phyloP scores from a whole-genome alignment of 2,888 invertebrate genomes.

The Cosmorhoe ocellata region DNA sequence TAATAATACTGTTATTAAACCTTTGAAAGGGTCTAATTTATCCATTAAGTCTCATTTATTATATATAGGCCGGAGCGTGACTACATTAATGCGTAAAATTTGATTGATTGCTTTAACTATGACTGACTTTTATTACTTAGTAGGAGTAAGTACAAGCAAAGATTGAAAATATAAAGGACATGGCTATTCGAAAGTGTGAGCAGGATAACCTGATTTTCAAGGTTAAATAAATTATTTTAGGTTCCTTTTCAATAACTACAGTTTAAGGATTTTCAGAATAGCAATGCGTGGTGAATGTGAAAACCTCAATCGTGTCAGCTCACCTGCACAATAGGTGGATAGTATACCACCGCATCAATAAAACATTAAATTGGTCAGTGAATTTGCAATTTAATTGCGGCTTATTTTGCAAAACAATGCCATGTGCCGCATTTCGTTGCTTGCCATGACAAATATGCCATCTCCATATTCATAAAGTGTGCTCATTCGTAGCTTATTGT shows the following conservation, averaged over 20 bases:
- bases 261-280: too few relatives aligned
- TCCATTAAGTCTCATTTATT: constrained; percentile 74
- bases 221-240: too few relatives aligned
- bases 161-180: constrained; percentile 4
- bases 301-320: constrained; percentile 13
- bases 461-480: constrained; percentile 30
- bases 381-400: constrained; percentile 38
- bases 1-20: constrained; percentile 16
- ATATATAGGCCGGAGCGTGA: constrained; percentile 56
- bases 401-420: constrained; percentile 40
- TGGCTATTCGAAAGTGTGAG: too few relatives aligned
- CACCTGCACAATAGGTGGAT: constrained; percentile 15
- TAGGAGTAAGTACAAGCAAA: constrained; percentile 1
- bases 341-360: constrained; percentile 29
- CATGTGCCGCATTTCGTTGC: constrained; percentile 19
- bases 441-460: constrained; percentile 32
- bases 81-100: constrained; percentile 58
- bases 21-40: constrained; percentile 28
- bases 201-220: too few relatives aligned
- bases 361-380: constrained; percentile 22
- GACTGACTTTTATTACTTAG: constrained; percentile 27
- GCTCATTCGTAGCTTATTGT: constrained; percentile 34
- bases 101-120: constrained; percentile 62
- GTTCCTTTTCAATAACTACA: too few relatives aligned
- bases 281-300: neutral